Evolutionary conservation across 2,888 invertebrate species (phyloP).

Genomic region (Netelia virgata): DNA sequence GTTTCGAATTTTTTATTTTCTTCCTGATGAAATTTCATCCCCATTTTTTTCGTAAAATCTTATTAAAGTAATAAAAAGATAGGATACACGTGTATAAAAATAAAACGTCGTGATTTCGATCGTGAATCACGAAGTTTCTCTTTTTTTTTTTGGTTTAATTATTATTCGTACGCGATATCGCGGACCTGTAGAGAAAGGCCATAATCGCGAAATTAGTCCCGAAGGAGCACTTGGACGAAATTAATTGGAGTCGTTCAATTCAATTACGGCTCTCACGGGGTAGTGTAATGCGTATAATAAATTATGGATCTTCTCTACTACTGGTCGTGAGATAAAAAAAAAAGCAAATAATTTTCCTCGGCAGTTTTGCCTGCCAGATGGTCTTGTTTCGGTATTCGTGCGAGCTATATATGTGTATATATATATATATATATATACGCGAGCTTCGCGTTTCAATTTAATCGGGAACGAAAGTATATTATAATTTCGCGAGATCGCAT

Average conservation of each 20-base stretch:
- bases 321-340: not conserved
- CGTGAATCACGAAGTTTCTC: not conserved
- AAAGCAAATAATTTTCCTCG: not conserved
- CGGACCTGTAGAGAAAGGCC: not conserved
- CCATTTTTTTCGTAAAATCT: not conserved
- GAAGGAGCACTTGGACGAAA: constrained; percentile 12
- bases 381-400: constrained; percentile 38
- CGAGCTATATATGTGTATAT: too few species aligned
- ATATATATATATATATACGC: not conserved
- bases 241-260: constrained; percentile 50
- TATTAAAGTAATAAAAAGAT: not conserved
- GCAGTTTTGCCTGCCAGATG: constrained; percentile 12
- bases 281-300: constrained; percentile 28
- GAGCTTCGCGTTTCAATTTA: constrained; percentile 1
- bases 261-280: constrained; percentile 30
- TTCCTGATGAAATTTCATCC: not conserved
- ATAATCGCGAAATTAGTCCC: not conserved
- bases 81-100: not conserved
- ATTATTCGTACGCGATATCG: not conserved
- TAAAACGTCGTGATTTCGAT: constrained; percentile 4
- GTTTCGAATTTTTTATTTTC: not conserved
- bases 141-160: not conserved
- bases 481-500: constrained; percentile 7
- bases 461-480: constrained; percentile 36
- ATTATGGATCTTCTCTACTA: constrained; percentile 1